Percentiles rank a stretch among this genome's conserved stretches.
Conservation (phyloP, 92 coral and sea anemone genomes). For the Siderastrea siderea region DNA sequence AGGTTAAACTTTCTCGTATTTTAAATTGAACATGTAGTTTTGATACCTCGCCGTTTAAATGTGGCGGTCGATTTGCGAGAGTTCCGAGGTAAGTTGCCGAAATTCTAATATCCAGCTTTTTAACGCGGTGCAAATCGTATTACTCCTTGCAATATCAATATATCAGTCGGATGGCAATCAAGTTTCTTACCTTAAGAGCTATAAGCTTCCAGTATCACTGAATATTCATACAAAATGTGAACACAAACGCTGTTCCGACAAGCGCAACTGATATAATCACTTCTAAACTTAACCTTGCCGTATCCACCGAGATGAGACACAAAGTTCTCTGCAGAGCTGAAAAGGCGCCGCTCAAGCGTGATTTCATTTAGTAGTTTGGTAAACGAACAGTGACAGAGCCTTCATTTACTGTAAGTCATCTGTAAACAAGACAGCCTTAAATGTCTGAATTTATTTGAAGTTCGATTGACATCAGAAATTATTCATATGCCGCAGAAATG, state of each 20-base stretch:
- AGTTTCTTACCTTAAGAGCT: not conserved
- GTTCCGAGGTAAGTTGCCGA: conserved; percentile 22
- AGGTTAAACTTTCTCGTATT: not conserved
- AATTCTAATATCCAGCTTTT: not conserved
- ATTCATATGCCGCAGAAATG: not conserved
- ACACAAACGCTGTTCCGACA: not conserved
- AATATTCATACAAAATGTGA: not conserved
- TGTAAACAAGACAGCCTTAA: conserved; percentile 10
- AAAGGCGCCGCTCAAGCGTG: conserved; percentile 10
- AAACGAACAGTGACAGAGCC: not conserved
- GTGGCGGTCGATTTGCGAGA: not conserved
- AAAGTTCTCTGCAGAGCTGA: conserved; percentile 7
- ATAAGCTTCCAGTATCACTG: not conserved
- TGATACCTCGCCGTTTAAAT: not conserved
- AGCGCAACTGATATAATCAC: not conserved
- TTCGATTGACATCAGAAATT: not conserved
- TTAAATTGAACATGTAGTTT: not conserved
- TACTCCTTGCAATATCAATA: not conserved
- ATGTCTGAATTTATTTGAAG: conserved; percentile 6
- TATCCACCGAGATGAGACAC: not conserved
- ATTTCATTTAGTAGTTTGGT: conserved; percentile 8
- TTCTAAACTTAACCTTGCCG: not conserved
- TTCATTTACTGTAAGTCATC: conserved; percentile 2
- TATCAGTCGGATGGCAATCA: not conserved
- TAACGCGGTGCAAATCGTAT: not conserved